Percentiles rank a stretch among this genome's conserved stretches.
These are phyloP conservation scores for Andrena fulva DNA, from an alignment of 2,888 invertebrate species.

Conservation along the genomic window DNA sequence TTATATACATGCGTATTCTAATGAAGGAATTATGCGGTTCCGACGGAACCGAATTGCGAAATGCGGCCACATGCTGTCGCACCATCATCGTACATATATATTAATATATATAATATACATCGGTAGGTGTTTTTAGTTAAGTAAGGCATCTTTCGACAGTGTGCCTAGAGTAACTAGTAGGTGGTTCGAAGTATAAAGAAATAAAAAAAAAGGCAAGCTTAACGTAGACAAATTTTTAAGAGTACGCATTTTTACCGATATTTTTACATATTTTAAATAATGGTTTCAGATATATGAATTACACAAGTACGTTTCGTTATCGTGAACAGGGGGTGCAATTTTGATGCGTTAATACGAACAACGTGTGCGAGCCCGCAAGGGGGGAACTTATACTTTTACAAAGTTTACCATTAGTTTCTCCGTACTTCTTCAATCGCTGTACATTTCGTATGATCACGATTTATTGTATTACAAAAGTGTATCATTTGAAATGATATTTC, in stretches of 20 bases:
- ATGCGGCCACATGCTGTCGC: constrained; percentile 60
- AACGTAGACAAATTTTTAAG: constrained; percentile 39
- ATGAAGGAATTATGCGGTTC: constrained; percentile 18
- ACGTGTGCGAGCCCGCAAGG: constrained; percentile 11
- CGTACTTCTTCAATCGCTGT: constrained; percentile 34
- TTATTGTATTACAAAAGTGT: constrained; percentile 40
- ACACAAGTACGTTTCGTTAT: constrained; percentile 38
- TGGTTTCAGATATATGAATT: constrained; percentile 44
- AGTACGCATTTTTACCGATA: constrained; percentile 53
- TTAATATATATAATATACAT: constrained; percentile 26
- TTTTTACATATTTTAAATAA: constrained; percentile 59
- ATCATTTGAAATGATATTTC: constrained; percentile 35
- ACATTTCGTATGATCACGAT: constrained; percentile 50
- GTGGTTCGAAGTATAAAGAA: constrained; percentile 18
- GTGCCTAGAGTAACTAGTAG: constrained; percentile 42
- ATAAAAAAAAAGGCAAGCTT: constrained; percentile 26
- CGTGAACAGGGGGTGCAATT: constrained; percentile 21
- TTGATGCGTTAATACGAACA: constrained; percentile 23
- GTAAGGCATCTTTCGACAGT: constrained; percentile 38
- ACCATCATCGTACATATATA: constrained; percentile 48
- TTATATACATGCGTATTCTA: constrained; percentile 27
- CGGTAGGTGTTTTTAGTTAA: constrained; percentile 44
- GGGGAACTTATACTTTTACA: constrained; percentile 39
- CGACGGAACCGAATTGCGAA: constrained; percentile 50
- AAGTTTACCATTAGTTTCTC: constrained; percentile 39